Percentiles rank a stretch among this genome's conserved stretches.
Evolutionary conservation across 2,888 invertebrate genomes (phyloP).

Genomic region (Drosophila mercatorum): DNA sequence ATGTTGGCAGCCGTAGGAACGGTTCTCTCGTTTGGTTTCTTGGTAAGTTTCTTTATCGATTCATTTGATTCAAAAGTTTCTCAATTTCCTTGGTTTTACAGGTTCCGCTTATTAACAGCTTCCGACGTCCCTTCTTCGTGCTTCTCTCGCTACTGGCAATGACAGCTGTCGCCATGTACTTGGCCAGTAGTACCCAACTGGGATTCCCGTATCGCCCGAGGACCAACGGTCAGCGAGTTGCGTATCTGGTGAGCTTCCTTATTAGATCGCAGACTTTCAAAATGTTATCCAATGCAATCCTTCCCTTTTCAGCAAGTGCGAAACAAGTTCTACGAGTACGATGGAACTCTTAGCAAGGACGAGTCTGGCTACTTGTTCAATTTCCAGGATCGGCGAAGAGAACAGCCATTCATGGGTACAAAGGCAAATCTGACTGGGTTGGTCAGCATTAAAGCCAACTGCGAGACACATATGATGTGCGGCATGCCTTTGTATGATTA

Average conservation of each 20-base stretch:
- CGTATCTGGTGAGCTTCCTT: slow-evolving; percentile 84
- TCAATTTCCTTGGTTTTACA: not conserved
- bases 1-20: slow-evolving; percentile 80
- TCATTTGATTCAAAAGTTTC: not conserved
- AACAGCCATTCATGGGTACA: slow-evolving; percentile 44
- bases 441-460: slow-evolving; percentile 53
- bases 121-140: slow-evolving; percentile 49
- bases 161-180: slow-evolving; percentile 24
- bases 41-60: slow-evolving; percentile 61
- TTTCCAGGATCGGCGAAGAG: slow-evolving; percentile 83
- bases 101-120: slow-evolving; percentile 49
- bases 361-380: slow-evolving; percentile 85
- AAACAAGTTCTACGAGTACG: slow-evolving; percentile 84
- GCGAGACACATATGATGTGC: slow-evolving; percentile 72
- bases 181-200: slow-evolving; percentile 84
- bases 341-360: slow-evolving; percentile 75
- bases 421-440: slow-evolving; percentile 60
- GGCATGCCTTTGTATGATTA: slow-evolving; percentile 78
- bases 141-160: slow-evolving; percentile 31
- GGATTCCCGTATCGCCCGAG: slow-evolving; percentile 87
- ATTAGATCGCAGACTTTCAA: too few relatives aligned
- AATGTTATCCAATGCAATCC: not conserved
- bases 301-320: slow-evolving; percentile 83
- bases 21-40: slow-evolving; percentile 79
- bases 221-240: slow-evolving; percentile 85